Evolutionary conservation across 2,113 vertebrate genomes (phyloP), one percentile per base, ranked within the genome.

Genomic region (Ptilorrhoa leucosticta): DNA sequence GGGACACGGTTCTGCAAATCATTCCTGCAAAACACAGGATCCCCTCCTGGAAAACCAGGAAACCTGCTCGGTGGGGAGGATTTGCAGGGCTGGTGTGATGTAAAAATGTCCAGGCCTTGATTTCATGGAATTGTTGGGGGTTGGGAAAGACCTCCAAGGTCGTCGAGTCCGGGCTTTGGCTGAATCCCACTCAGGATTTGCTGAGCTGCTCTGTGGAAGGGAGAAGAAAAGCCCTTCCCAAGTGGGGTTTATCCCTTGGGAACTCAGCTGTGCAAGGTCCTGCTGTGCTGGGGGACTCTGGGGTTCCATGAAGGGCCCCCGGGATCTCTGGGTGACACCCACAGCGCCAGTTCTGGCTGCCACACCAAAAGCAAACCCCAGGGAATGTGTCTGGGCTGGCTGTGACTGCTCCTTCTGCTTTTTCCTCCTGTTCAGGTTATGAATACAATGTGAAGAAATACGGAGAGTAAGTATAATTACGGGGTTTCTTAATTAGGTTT

Each of bases 361-460:
- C 40, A 39, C 60, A 26, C 15, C 3, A 24, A 70, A 47, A 58
- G 15, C 26, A 22, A 35, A 6, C 11, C 5, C 9, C 57, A 66
- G 72, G 72, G 47, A 15, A 15, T 16, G 42, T 33, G 2, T 19
- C 47, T 86, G 79, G 24, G 2, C 17, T 80, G 66, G 37, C 6
- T 35, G 18, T 0, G 1, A 9, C 14, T 31, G 31, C 90, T 96
- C 78, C 40, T n/a, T 80, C 80, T 95, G 31, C 78, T 92, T 30
- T 64, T 87, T 80, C 77, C 94, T n/a, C 76, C 54, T 76, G 2
- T 30, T 65, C 35, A 97, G 96, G 96, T 64, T 94, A 97, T 35
- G 96, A 96, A 30, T 95, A 97, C 96, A 95, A 96, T 1, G 94
- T 98, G 94, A 97, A 97, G 93, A 97, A 97, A 82, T 65, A 96